Percentiles rank a stretch among this genome's conserved stretches.
phyloP scores from a whole-genome alignment of 92 coral and sea anemone genomes.

The Umimayanthus kanabou region DNA sequence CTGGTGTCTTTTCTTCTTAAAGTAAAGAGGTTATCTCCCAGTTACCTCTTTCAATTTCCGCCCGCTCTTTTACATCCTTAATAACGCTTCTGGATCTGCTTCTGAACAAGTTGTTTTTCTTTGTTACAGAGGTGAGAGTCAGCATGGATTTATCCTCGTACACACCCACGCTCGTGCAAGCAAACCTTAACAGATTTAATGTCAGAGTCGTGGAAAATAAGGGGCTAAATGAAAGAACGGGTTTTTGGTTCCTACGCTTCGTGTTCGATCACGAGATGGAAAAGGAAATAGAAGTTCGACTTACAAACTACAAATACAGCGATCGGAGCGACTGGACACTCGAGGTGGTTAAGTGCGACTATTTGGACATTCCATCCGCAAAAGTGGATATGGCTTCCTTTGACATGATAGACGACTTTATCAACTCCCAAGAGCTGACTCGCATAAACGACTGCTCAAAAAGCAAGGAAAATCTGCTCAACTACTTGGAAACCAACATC shows the following conservation, averaged over 20 bases:
- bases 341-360: conserved; percentile 64
- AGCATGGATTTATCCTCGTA: neutral
- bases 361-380: conserved; percentile 55
- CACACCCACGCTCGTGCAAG: neutral
- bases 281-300: conserved; percentile 59
- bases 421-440: conserved; percentile 50
- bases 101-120: neutral
- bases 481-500: conserved; percentile 61
- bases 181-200: conserved; percentile 50
- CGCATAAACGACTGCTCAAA: conserved; percentile 50
- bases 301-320: conserved; percentile 66
- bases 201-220: conserved; percentile 55
- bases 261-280: conserved; percentile 66
- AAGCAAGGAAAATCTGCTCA: conserved; percentile 55
- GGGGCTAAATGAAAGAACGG: conserved; percentile 56
- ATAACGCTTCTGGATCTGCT: too few relatives aligned
- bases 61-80: neutral
- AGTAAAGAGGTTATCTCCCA: too few relatives aligned
- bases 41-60: neutral
- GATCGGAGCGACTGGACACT: conserved; percentile 57
- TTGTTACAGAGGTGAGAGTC: neutral
- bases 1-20: too few relatives aligned
- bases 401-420: conserved; percentile 68
- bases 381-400: conserved; percentile 60
- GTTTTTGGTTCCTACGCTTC: conserved; percentile 74